Conservation (phyloP, 2,888 invertebrate species). For the Mylabris sibirica region DNA sequence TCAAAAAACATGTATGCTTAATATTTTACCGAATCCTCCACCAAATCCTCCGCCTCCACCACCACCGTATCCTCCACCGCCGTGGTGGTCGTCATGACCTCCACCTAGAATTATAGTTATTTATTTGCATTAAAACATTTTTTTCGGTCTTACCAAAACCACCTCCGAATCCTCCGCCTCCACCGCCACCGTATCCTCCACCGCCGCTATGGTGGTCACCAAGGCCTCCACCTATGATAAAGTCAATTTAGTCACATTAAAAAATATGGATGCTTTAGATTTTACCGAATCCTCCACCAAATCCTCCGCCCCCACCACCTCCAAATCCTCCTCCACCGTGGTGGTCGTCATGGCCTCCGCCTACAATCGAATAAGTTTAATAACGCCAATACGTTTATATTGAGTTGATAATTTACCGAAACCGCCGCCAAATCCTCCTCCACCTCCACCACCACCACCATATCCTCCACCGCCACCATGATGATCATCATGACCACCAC, state of each 20-base stretch:
- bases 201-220: constrained; percentile 32
- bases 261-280: too few species aligned
- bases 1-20: too few species aligned
- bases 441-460: constrained; percentile 24
- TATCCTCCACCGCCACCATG: constrained; percentile 25
- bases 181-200: constrained; percentile 24
- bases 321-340: constrained; percentile 18
- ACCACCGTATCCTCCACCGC: constrained; percentile 17
- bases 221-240: constrained; percentile 18
- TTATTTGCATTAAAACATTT: too few species aligned
- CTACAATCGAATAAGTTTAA: background rate
- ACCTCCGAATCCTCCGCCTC: constrained; percentile 27
- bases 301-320: constrained; percentile 14
- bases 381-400: too few species aligned
- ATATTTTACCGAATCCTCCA: background rate
- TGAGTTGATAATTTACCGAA: background rate
- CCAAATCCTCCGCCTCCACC: constrained; percentile 13
- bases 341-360: too few species aligned
- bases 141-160: constrained; percentile 11
- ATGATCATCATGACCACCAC: constrained; percentile 23
- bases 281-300: background rate
- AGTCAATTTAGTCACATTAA: too few species aligned
- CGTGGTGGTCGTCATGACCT: background rate
- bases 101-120: constrained; percentile 31
- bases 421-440: constrained; percentile 23